Evolutionary conservation across 2,888 invertebrate genomes (phyloP), one percentile per base, ranked within the genome.

Genomic region (Xanthorhoe designata): DNA sequence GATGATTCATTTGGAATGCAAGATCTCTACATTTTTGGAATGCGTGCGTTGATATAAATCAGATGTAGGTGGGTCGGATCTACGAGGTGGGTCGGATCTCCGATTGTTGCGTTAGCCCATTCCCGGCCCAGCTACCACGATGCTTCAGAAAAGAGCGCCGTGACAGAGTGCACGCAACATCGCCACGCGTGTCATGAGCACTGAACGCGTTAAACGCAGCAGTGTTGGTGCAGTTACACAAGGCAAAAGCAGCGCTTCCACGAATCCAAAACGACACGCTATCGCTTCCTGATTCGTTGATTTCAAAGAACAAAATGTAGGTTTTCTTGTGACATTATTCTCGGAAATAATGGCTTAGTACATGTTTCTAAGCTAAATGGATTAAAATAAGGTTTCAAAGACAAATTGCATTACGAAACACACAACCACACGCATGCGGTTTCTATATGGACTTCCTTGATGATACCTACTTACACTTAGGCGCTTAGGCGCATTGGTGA

Each of bases 11-110:
- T 38, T 38, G 13, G 38, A 42, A 13, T 13, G 13, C 10, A 13
- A 42, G 38, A 42, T 42, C 38, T 13, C 13, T 42, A 42, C 38
- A 3, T 13, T 42, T 42, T 10, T 2, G 38, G 38, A 42, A 42
- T 42, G 38, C 38, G 72, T 78, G 76, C 74, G 55, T 71, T 74
- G 82, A 82, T 84, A 78, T 65, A 74, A 73, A 83, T 83, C 81
- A 75, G 75, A 64, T 47, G 15, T 69, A 63, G 50, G 67, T 72
- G 76, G 76, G 79, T 72, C 73, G 32, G 32, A 32, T 70, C 29
- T 19, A 2, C 61, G 71, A 61, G 50, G 67, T 72, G 76, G 76
- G 79, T 72, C 73, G 32, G 32, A 32, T 70, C 29, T 19, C 6
- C 61, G 71, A 61, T 61, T 18, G 50, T 19, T 13, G 50, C 50